Percentiles rank a stretch among this genome's conserved stretches.
Evolutionary conservation across 2,797 vertebrate genomes (phyloP).

Genomic region (Dipus sagitta): DNA sequence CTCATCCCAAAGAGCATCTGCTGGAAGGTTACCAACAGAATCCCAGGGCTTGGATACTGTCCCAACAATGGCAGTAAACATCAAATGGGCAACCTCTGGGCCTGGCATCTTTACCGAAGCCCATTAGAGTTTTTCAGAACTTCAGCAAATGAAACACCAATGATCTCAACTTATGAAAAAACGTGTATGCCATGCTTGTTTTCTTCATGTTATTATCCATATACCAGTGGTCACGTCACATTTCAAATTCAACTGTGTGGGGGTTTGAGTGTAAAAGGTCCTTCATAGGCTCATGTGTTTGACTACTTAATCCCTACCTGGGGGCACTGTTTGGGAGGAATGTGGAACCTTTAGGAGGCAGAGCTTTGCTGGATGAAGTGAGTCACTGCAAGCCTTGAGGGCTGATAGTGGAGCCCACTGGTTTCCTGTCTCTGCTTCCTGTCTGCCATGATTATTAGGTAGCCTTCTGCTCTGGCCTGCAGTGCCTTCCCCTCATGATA

Average conservation of each 20-base stretch:
- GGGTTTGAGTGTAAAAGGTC: no score
- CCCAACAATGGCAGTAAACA: constrained; percentile 62
- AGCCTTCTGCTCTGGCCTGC: no score
- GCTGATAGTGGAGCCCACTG: no score
- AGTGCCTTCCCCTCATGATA: no score
- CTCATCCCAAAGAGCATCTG: constrained; percentile 57
- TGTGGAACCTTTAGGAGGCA: no score
- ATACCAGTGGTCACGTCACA: neutral
- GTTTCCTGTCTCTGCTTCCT: no score
- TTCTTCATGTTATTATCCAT: constrained; percentile 21
- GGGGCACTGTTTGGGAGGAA: no score
- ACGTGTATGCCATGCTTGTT: neutral
- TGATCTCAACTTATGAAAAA: constrained; percentile 29
- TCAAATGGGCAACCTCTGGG: neutral
- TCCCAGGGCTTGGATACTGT: constrained; percentile 15
- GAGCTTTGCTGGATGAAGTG: no score
- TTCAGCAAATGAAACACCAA: constrained; percentile 39
- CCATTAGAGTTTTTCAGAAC: constrained; percentile 64
- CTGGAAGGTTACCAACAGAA: constrained; percentile 62
- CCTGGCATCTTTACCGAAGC: constrained; percentile 44
- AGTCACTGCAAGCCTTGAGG: no score
- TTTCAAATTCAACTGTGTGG: neutral
- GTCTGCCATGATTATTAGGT: no score
- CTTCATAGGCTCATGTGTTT: no score
- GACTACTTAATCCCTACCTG: no score